Evolutionary conservation across 2,797 vertebrate genomes (phyloP), one percentile per base, ranked within the genome.

Genomic region (Psittacula derbiana): DNA sequence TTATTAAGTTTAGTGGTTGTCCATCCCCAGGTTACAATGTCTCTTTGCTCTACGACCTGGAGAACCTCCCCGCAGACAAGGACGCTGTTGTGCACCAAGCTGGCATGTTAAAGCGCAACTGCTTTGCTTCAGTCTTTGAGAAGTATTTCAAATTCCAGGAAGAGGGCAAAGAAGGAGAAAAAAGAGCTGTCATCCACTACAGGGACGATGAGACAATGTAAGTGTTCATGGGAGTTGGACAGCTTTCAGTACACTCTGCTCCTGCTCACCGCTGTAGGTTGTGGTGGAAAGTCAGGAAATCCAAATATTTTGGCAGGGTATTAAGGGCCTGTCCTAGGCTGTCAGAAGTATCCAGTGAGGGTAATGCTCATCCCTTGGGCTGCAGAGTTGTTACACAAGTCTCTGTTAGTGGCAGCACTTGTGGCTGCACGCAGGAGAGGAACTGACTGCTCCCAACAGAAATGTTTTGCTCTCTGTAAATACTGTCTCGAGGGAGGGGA

Each of bases 91-190:
- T 99, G 70, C 99, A 99, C 98, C 99, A 99, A 98, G 99, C 99
- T 0, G 99, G 99, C 94, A 99, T 99, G 98, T 98, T 99, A 86
- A 99, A 99, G 97, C 98, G 99, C 95, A 99, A 99, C 98, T 99
- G 99, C 97, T 99, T 99, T 70, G 99, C 99, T 87, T 99, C 99
- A 0, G 99, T 99, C 78, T 99, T 99, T 52, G 99, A 99, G 96
- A 99, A 99, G 95, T 99, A 99, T 96, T 99, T 99, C 97, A 99
- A 99, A 95, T 99, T 99, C 97, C 99, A 99, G 97, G 99, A 99
- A 83, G 99, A 99, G 80, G 99, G 99, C 82, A 99, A 98, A 86
- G 99, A 99, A 93, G 99, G 99, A 81, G 99, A 99, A 97, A 97
- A 97, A 91, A 98, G 99, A 94, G 99, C 99, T 3, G 99, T 99